Evolutionary conservation across 2,113 vertebrate species (phyloP).

Genomic region (Chionodraco myersi): DNA sequence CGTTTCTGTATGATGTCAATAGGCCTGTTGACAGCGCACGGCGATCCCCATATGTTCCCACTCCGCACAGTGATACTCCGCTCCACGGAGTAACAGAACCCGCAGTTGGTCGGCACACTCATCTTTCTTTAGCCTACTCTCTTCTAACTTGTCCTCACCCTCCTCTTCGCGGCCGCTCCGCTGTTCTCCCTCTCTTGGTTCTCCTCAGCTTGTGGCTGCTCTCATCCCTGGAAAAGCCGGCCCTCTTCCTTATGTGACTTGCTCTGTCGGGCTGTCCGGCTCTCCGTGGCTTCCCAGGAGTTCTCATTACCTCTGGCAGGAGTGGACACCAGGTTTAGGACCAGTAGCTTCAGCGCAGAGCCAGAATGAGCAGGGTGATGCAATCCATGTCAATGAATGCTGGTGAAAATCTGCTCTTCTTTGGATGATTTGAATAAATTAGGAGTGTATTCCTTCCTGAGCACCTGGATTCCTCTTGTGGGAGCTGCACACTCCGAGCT

Average conservation of each 20-base stretch:
- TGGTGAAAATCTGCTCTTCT: background rate
- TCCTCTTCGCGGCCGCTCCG: constrained; percentile 63
- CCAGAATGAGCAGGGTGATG: constrained; percentile 1
- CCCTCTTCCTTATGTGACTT: constrained; percentile 58
- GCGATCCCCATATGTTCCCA: constrained; percentile 81
- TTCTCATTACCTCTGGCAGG: constrained; percentile 66
- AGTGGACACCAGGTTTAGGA: constrained; percentile 42
- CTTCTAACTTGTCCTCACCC: constrained; percentile 54
- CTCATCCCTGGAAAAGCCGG: constrained; percentile 53
- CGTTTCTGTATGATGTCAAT: constrained; percentile 85
- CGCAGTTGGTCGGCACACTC: constrained; percentile 82
- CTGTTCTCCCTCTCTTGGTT: constrained; percentile 56
- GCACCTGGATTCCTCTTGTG: constrained; percentile 36
- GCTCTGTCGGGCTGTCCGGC: constrained; percentile 58
- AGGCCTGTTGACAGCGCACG: constrained; percentile 84
- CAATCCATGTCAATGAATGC: constrained; percentile 33
- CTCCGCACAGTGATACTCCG: constrained; percentile 71
- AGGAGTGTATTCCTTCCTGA: constrained; percentile 1
- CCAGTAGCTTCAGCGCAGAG: constrained; percentile 29
- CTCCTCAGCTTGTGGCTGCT: constrained; percentile 66
- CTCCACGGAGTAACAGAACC: constrained; percentile 74
- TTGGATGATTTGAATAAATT: background rate
- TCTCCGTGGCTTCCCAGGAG: constrained; percentile 58
- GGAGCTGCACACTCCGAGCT: constrained; percentile 22
- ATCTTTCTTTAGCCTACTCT: constrained; percentile 69